Evolutionary conservation across 2,888 invertebrate species (phyloP), one percentile per base, ranked within the genome.

Genomic region (Beris morrisii): DNA sequence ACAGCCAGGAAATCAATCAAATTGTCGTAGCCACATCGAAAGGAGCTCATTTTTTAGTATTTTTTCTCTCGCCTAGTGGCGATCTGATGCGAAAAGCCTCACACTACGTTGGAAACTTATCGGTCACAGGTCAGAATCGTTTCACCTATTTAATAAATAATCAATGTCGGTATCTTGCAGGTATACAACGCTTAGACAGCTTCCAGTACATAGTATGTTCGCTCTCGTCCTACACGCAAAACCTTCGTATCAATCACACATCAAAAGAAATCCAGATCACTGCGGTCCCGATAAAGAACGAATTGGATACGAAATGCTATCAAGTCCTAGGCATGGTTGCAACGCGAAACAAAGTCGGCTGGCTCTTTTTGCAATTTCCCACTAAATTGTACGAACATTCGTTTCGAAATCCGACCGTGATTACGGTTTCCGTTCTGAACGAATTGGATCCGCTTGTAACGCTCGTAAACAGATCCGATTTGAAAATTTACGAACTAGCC

Each of bases 21-120:
- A 74, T 75, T 67, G 73, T 75, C 13, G 69, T 78, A 11, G 70
- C 74, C 13, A 75, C 61, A 22, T 50, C 50, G 4, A 61, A 61
- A 43, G 15, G 71, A 0, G 73, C 76, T 0, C 75, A 78, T 71
- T 7, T 77, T 5, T 64, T 79, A 1, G 69, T 72, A n/a, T 79
- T 76, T 72, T 65, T 73, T 28, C 56, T 77, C 46, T 70, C 71
- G 0, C 13, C 12, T 4, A 45, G 52, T 2, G 73, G 69, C 30
- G 28, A 45, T 28, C 13, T 69, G 11, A 9, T 64, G 3, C 4
- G 15, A 9, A 66, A 50, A 57, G 38, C 11, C 5, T 53, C 48
- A 5, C 44, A 46, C n/a, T 65, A 48, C 45, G 7, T 61, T 13
- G 69, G 67, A 45, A 65, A 55, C 15, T n/a, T 52, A 30, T 4